phyloP scores from a whole-genome alignment of 2,113 vertebrate genomes.

The Oryzias javanicus region DNA sequence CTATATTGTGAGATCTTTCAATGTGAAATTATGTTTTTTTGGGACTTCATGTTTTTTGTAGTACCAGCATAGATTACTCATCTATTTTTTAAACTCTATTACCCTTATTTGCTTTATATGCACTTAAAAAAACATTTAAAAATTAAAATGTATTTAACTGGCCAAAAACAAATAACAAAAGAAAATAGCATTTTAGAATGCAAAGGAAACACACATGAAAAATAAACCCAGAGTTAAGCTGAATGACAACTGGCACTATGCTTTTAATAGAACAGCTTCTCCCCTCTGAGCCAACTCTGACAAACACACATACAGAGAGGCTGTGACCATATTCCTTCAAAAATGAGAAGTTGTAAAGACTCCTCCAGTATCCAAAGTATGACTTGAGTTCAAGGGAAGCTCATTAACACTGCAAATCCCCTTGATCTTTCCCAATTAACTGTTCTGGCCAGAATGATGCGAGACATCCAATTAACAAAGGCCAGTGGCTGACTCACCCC shows the following conservation, averaged over 20 bases:
- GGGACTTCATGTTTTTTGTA: no score
- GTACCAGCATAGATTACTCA: no score
- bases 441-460: slow-evolving; percentile 62
- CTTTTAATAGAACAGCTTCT: slow-evolving; percentile 43
- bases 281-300: slow-evolving; percentile 33
- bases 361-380: slow-evolving; percentile 65
- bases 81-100: no score
- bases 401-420: slow-evolving; percentile 71
- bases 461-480: slow-evolving; percentile 72
- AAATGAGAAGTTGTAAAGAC: slow-evolving; percentile 55
- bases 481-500: slow-evolving; percentile 65
- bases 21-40: no score
- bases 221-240: slow-evolving; percentile 9
- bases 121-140: no score
- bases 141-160: no score
- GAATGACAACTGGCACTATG: slow-evolving; percentile 8
- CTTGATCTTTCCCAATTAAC: slow-evolving; percentile 76
- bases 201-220: neutral
- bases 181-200: no score
- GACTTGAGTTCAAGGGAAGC: slow-evolving; percentile 65
- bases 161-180: no score
- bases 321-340: slow-evolving; percentile 24
- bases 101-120: no score
- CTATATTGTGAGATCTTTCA: no score
- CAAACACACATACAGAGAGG: slow-evolving; percentile 48